Conservation (phyloP, 1,140 invertebrate genomes). For the Theocolax elegans region DNA sequence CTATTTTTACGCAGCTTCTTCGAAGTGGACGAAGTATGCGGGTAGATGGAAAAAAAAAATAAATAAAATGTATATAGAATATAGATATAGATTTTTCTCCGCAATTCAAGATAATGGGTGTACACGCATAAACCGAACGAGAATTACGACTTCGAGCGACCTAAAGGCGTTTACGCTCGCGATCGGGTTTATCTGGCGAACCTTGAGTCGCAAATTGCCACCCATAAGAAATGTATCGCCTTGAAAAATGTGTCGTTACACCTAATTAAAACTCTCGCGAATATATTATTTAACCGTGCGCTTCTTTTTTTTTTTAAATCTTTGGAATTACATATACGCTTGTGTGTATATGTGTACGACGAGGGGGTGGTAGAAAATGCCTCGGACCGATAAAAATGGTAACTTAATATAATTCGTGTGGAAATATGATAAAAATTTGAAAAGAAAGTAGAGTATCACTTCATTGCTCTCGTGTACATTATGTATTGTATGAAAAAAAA, state of each 20-base stretch:
- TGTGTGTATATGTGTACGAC: too few relatives aligned
- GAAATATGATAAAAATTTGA: too few relatives aligned
- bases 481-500: too few relatives aligned
- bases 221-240: neutral
- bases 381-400: too few relatives aligned
- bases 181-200: constrained; percentile 22
- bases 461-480: too few relatives aligned
- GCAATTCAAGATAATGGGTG: constrained; percentile 16
- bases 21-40: constrained; percentile 28
- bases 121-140: constrained; percentile 27
- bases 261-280: too few relatives aligned
- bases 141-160: constrained; percentile 29
- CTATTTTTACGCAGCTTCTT: constrained; percentile 44
- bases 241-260: neutral
- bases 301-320: too few relatives aligned
- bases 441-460: too few relatives aligned
- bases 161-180: constrained; percentile 11
- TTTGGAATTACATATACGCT: too few relatives aligned
- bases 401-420: too few relatives aligned
- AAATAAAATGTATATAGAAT: constrained; percentile 24
- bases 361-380: too few relatives aligned
- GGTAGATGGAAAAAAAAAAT: constrained; percentile 33
- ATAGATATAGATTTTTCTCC: constrained; percentile 32
- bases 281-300: too few relatives aligned
- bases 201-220: constrained; percentile 1